Evolutionary conservation across 2,888 invertebrate genomes (phyloP).

Genomic region (Eupsilia transversa): DNA sequence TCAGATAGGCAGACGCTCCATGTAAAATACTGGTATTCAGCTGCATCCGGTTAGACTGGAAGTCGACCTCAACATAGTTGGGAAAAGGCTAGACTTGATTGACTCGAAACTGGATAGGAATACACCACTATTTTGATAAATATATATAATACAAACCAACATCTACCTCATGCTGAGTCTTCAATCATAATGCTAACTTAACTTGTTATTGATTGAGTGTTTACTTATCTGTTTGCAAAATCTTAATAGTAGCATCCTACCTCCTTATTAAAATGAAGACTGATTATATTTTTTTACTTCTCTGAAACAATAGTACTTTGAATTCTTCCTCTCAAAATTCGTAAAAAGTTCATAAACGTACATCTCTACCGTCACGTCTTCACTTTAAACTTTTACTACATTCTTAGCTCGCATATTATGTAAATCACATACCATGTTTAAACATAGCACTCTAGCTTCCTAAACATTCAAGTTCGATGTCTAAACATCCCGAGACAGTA

Average conservation of each 20-base stretch:
- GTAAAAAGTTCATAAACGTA: not conserved
- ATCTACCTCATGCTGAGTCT: not conserved
- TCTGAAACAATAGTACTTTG: constrained; percentile 4
- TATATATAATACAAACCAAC: too few relatives aligned
- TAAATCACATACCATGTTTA: constrained; percentile 46
- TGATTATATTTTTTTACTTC: not conserved
- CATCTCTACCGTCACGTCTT: not conserved
- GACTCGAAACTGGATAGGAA: not conserved
- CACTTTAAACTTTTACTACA: constrained; percentile 18
- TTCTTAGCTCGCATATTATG: constrained; percentile 35
- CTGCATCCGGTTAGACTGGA: too few relatives aligned
- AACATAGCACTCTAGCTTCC: constrained; percentile 33
- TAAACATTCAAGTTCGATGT: constrained; percentile 49
- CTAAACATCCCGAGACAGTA: constrained; percentile 50
- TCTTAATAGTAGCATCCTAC: not conserved
- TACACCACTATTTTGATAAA: not conserved
- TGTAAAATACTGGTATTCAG: too few relatives aligned
- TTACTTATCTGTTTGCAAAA: not conserved
- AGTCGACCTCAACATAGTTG: too few relatives aligned
- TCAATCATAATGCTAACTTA: not conserved
- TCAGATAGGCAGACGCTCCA: too few relatives aligned
- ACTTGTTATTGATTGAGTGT: not conserved
- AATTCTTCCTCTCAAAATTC: constrained; percentile 1
- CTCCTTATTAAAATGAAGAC: not conserved
- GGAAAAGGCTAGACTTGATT: too few relatives aligned